A percentile compares a stretch with the other conserved stretches of the same genome.
phyloP scores from a whole-genome alignment of 2,113 vertebrate species.

The Electrona antarctica region DNA sequence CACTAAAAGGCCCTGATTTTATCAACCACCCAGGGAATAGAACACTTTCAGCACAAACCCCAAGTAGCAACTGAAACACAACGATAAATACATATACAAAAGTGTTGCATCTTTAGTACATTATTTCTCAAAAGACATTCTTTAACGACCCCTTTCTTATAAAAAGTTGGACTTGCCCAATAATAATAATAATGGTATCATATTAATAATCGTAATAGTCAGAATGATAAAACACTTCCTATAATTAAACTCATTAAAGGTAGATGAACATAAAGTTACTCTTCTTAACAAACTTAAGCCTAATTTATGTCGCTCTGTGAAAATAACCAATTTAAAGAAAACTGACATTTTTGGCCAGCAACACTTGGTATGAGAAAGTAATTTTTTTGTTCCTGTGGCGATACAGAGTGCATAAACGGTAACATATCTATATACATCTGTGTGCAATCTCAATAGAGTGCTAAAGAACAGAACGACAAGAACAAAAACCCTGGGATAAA shows the following conservation, averaged over 20 bases:
- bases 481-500: slow-evolving; percentile 24
- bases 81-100: slow-evolving; percentile 66
- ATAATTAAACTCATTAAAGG: slow-evolving; percentile 41
- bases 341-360: too few species aligned
- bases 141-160: slow-evolving; percentile 62
- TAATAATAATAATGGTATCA: slow-evolving; percentile 34
- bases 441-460: slow-evolving; percentile 45
- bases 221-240: slow-evolving; percentile 47
- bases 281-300: slow-evolving; percentile 18
- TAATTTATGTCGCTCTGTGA: too few species aligned
- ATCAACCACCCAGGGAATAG: slow-evolving; percentile 7
- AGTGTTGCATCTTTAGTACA: slow-evolving; percentile 66
- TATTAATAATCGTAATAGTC: slow-evolving; percentile 50
- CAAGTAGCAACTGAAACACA: slow-evolving; percentile 52
- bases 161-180: slow-evolving; percentile 59
- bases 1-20: slow-evolving; percentile 7
- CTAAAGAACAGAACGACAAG: neutral
- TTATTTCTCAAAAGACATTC: slow-evolving; percentile 70
- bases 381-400: slow-evolving; percentile 31
- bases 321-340: too few species aligned
- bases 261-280: slow-evolving; percentile 39
- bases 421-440: slow-evolving; percentile 55
- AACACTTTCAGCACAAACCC: slow-evolving; percentile 18
- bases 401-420: slow-evolving; percentile 45
- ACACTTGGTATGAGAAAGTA: too few species aligned